Base-by-base conservation (phyloP, 1,140 invertebrate genomes). In the Acromyrmex heyeri region DNA sequence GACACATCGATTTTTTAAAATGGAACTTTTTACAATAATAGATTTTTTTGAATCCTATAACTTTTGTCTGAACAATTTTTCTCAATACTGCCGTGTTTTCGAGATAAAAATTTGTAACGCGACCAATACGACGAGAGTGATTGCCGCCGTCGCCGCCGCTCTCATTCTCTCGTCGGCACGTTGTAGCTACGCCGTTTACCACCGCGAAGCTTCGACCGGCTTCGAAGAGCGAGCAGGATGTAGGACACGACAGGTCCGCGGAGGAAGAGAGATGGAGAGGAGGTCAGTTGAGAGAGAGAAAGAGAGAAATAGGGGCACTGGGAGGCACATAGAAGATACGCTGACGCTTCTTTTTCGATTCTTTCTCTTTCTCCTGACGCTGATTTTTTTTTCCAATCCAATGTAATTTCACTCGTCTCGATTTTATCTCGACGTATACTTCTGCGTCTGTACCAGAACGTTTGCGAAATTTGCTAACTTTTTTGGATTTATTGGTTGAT, bases 151-250 rank as follows among this genome's bases (percentile, higher is more conserved):
- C 61, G 61, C 14, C 18, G 55, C 24, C 34, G 50, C 50, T 53
- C 82, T 34, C 67, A 48, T 78, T 85, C 44, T 44, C 48, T 82
- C 70, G 70, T 76, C 69, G 70, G 70, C 83, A 64, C 73, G 38
- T 86, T 79, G 75, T 75, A 65, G 30, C 50, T 27, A 18, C 57
- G 44, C 61, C 81, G 87, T 88, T 86, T 61, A 86, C 88, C 50
- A 82, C 34, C 57, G 48, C 73, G 44, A 70, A 61, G 50, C 70
- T 61, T 61, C 55, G 21, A 73, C 55, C 30, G 24, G 69, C 72
- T 30, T 48, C 24, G 50, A 85, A 59, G 62, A 44, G 87, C 44
- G 57, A 65, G 67, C 44, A 30, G 34, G 57, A 67, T 78, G 48
- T 76, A 34, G 53, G 30, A 59, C 85, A 69, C 38, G 62, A 62